Evolutionary conservation across 2,888 invertebrate species (phyloP), one percentile per base, ranked within the genome.

Genomic region (Ochropleura plecta): DNA sequence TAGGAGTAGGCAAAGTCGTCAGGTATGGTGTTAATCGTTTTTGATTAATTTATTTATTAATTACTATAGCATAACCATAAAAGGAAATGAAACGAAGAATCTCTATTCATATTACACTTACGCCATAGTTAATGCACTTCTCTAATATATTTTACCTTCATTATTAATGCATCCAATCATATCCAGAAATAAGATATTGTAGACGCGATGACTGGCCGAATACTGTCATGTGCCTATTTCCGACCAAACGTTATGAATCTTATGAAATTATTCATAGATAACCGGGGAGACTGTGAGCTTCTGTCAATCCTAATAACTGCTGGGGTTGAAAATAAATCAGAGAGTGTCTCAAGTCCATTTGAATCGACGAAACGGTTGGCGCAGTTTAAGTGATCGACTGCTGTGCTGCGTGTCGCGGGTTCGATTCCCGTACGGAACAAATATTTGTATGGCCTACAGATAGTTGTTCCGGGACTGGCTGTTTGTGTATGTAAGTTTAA

Each of bases 231-330:
- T 30, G 53, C 64, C 86, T 89, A 90, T 89, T 87, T 87, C 73
- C 14, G 81, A 62, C 51, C 40, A 63, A 74, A 51, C 71, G 81
- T 82, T 89, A 89, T 89, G 86, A 87, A 81, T 89, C 90, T 90
- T 91, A 86, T 85, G 84, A 89, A 89, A 91, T 91, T 91, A 91
- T 91, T 91, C 89, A 91, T 90, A 79, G 85, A 73, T 42, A 44
- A 40, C 57, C 74, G 68, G 73, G 67, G 73, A 70, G 83, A 63
- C 83, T 77, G 71, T 76, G 44, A 72, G 76, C 59, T 44, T 65
- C 75, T 82, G 86, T 70, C 88, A 80, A 80, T 70, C 73, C 81
- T 83, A 81, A 80, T 76, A 40, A 3, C 9, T 10, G 42, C 16
- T 7, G 64, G 49, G 1, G 53, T 62, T 3, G 42, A 57, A 73